Conservation (phyloP, 2,797 vertebrate genomes). For the Myoxocephalus aenaeus region DNA sequence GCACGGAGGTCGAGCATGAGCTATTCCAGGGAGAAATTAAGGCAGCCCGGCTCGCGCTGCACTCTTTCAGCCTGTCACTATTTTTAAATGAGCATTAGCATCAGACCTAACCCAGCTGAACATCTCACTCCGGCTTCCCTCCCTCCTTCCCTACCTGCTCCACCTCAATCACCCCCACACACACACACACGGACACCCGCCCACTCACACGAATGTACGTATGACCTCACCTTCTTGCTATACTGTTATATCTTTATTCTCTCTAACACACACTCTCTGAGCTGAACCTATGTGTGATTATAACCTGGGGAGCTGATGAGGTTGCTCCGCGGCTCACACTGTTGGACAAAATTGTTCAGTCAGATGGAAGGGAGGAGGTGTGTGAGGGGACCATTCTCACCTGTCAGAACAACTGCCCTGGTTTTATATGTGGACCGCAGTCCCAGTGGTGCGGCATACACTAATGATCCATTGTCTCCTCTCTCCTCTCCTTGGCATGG, state of each 20-base stretch:
- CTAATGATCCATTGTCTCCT: conserved; percentile 77
- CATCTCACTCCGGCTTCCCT: conserved; percentile 82
- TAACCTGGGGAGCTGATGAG: conserved; percentile 82
- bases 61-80: conserved; percentile 91
- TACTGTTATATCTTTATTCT: conserved; percentile 71
- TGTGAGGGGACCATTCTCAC: conserved; percentile 86
- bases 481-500: conserved; percentile 21
- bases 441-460: conserved; percentile 62
- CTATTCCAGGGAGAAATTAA: conserved; percentile 99
- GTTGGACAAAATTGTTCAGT: conserved; percentile 75
- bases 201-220: conserved; percentile 33
- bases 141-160: conserved; percentile 69
- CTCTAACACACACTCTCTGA: conserved; percentile 48
- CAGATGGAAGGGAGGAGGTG: conserved; percentile 60
- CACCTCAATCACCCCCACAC: conserved; percentile 60
- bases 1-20: conserved; percentile 91
- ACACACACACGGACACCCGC: conserved; percentile 18
- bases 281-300: conserved; percentile 79
- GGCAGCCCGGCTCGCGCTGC: conserved; percentile 86
- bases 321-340: conserved; percentile 72
- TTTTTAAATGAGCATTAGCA: conserved; percentile 96
- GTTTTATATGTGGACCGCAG: conserved; percentile 73
- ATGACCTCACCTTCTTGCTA: conserved; percentile 45
- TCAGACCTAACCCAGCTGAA: conserved; percentile 92
- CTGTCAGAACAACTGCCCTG: conserved; percentile 83